A percentile compares a stretch with the other conserved stretches of the same genome.
Conservation (phyloP, 2,888 invertebrate genomes). For the Dynastes hyllus region DNA sequence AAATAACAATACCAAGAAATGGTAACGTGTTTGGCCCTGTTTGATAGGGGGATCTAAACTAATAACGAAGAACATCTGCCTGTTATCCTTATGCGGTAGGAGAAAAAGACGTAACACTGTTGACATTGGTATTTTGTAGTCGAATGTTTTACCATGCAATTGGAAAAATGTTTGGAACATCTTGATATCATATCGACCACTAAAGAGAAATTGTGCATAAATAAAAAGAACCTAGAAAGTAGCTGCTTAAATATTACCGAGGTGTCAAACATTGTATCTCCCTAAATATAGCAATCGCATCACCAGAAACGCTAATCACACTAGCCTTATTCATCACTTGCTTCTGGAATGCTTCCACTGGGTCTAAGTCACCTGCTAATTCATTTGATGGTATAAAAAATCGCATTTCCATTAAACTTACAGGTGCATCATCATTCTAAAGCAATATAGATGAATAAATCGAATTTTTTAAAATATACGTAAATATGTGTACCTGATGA, state of each 20-base stretch:
- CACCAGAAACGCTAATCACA: conserved; percentile 97
- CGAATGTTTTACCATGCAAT: conserved; percentile 98
- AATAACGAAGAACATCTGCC: conserved; percentile 98
- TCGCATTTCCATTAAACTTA: conserved; percentile 97
- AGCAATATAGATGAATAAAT: conserved; percentile 52
- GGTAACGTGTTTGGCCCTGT: conserved; percentile 99
- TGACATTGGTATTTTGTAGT: conserved; percentile 99
- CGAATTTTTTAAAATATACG: conserved; percentile 12
- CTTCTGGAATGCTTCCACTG: conserved; percentile 97
- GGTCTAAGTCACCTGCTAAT: conserved; percentile 88
- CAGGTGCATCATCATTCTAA: conserved; percentile 97
- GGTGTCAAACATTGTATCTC: conserved; percentile 99
- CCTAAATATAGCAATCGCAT: conserved; percentile 96
- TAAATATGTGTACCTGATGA: conserved; percentile 81
- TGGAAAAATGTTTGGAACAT: conserved; percentile 94
- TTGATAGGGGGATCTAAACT: conserved; percentile 99
- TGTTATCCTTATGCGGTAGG: conserved; percentile 96
- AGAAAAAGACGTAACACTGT: conserved; percentile 96
- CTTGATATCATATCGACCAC: conserved; percentile 97
- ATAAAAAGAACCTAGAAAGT: neutral
- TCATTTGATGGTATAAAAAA: conserved; percentile 97
- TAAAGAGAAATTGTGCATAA: conserved; percentile 72
- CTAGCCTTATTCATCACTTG: conserved; percentile 98
- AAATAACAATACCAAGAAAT: conserved; percentile 95
- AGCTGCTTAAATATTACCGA: conserved; percentile 75